Evolutionary conservation across 2,113 vertebrate species (phyloP).

Genomic region (Hippocampus mohnikei): DNA sequence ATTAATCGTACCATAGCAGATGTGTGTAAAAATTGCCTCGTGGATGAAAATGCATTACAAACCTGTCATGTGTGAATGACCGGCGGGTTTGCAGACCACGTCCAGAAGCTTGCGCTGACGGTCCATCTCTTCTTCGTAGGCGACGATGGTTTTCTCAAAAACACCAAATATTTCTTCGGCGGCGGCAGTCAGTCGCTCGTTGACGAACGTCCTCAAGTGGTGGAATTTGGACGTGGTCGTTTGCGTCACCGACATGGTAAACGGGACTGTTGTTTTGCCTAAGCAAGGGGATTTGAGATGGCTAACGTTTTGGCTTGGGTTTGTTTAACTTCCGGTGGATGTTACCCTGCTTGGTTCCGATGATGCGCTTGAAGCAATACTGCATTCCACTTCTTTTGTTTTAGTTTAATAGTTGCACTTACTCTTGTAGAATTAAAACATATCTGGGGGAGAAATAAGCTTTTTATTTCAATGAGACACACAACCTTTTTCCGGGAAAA

Average conservation of each 20-base stretch:
- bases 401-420: too few relatives aligned
- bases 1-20: too few relatives aligned
- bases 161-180: conserved; percentile 15
- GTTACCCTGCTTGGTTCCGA: background rate
- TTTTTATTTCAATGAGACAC: too few relatives aligned
- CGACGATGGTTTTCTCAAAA: conserved; percentile 7
- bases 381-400: background rate
- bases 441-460: too few relatives aligned
- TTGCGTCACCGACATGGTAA: background rate
- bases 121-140: conserved; percentile 7
- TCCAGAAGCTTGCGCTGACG: conserved; percentile 9
- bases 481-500: too few relatives aligned
- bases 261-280: too few relatives aligned
- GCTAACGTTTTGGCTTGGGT: background rate
- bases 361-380: too few relatives aligned
- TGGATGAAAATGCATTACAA: background rate
- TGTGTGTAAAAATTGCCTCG: background rate
- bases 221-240: background rate
- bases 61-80: background rate
- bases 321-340: background rate
- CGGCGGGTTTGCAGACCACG: background rate
- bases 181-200: conserved; percentile 11
- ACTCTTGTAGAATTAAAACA: too few relatives aligned
- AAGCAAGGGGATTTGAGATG: too few relatives aligned
- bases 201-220: conserved; percentile 1